Evolutionary conservation across 1,140 invertebrate genomes (phyloP).

Genomic region (Drosophila nasuta): DNA sequence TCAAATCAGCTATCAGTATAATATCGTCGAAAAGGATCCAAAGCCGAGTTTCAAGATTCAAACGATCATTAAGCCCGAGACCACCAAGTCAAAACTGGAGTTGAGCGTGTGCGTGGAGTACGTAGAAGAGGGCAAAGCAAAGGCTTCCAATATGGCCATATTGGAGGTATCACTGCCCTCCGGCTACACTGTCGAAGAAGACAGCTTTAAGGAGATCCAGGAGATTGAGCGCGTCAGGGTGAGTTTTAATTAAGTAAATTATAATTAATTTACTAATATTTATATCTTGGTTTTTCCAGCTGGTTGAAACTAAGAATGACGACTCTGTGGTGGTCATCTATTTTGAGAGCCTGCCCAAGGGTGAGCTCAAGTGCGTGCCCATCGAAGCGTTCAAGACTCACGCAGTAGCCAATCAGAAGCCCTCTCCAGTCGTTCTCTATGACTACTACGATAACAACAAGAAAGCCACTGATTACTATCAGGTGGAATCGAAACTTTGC

Average conservation of each 20-base stretch:
- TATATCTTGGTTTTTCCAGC: slow-evolving; percentile 56
- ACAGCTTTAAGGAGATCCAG: slow-evolving; percentile 62
- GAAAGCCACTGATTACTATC: slow-evolving; percentile 81
- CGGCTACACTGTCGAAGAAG: slow-evolving; percentile 88
- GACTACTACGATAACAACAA: slow-evolving; percentile 97
- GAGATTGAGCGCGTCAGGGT: slow-evolving; percentile 71
- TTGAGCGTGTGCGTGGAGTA: slow-evolving; percentile 89
- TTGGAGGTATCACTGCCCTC: slow-evolving; percentile 94
- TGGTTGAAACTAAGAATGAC: slow-evolving; percentile 91
- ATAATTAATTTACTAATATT: not conserved
- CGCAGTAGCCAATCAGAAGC: slow-evolving; percentile 93
- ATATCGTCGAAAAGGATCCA: slow-evolving; percentile 92
- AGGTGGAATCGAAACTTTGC: slow-evolving; percentile 72
- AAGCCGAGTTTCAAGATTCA: slow-evolving; percentile 91
- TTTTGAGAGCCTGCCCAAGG: slow-evolving; percentile 91
- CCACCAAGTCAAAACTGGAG: slow-evolving; percentile 89
- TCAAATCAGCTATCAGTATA: slow-evolving; percentile 92
- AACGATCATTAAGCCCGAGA: slow-evolving; percentile 90
- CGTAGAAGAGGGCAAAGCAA: slow-evolving; percentile 63
- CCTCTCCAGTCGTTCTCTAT: slow-evolving; percentile 93
- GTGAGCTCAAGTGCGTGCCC: slow-evolving; percentile 90
- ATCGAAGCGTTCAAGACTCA: slow-evolving; percentile 93
- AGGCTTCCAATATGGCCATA: slow-evolving; percentile 93
- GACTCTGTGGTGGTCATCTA: slow-evolving; percentile 92
- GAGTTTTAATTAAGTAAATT: slow-evolving; percentile 14